These are phyloP conservation scores for Gouania willdenowi DNA, from an alignment of 2,797 vertebrate genomes.

Conservation along the genomic window DNA sequence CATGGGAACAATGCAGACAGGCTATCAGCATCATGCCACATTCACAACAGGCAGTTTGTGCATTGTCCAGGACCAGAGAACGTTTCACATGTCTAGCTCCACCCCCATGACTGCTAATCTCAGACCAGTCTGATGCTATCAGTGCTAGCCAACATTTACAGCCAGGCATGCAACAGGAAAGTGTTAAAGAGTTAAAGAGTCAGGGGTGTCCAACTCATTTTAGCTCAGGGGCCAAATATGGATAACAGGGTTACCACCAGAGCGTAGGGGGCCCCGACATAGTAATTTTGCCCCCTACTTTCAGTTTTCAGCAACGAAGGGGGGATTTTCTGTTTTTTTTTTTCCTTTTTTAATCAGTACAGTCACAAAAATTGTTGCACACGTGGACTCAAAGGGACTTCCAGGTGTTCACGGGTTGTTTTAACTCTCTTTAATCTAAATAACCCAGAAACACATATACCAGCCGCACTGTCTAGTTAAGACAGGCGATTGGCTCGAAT, in stretches of 20 bases:
- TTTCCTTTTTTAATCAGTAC: constrained; percentile 13
- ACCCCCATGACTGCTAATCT: constrained; percentile 63
- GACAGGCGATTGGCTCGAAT: too few relatives aligned
- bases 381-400: too few relatives aligned
- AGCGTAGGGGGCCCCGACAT: constrained; percentile 16
- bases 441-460: too few relatives aligned
- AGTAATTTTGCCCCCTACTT: constrained; percentile 24
- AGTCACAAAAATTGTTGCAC: too few relatives aligned
- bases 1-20: constrained; percentile 58
- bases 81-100: constrained; percentile 60
- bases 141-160: constrained; percentile 54
- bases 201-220: constrained; percentile 37
- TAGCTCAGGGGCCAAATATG: constrained; percentile 39
- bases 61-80: constrained; percentile 37
- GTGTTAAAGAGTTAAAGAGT: constrained; percentile 47
- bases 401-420: too few relatives aligned
- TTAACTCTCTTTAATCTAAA: too few relatives aligned
- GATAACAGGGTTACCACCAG: constrained; percentile 9
- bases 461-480: too few relatives aligned
- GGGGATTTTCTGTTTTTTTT: neutral
- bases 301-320: neutral
- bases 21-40: constrained; percentile 53
- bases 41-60: constrained; percentile 33
- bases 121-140: constrained; percentile 69
- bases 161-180: constrained; percentile 55